These are phyloP conservation scores for Stramonita haemastoma DNA, from an alignment of 2,888 invertebrate genomes.

Conservation along the genomic window DNA sequence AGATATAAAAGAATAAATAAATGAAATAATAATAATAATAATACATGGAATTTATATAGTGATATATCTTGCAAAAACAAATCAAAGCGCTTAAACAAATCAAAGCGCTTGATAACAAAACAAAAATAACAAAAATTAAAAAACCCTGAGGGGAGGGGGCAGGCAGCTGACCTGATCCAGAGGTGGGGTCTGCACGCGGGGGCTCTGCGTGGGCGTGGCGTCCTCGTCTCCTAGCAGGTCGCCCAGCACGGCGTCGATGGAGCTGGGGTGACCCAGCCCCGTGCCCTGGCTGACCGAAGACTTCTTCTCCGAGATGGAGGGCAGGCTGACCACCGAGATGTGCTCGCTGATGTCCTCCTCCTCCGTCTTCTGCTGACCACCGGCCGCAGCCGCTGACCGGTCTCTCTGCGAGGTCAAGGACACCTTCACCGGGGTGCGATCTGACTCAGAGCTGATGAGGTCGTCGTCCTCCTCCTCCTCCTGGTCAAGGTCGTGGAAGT, in stretches of 20 bases:
- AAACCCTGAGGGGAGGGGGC: too few relatives aligned
- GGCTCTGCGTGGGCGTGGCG: slow-evolving; percentile 29
- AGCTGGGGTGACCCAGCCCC: slow-evolving; percentile 39
- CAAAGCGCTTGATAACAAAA: too few relatives aligned
- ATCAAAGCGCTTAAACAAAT: too few relatives aligned
- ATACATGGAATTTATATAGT: too few relatives aligned
- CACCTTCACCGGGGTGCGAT: slow-evolving; percentile 55
- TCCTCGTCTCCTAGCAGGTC: slow-evolving; percentile 40
- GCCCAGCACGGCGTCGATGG: slow-evolving; percentile 34
- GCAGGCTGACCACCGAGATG: slow-evolving; percentile 52
- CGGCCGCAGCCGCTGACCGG: slow-evolving; percentile 14
- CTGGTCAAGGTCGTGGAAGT: slow-evolving; percentile 47
- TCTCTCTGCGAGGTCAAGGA: slow-evolving; percentile 30
- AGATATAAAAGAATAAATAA: too few relatives aligned
- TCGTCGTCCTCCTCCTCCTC: slow-evolving; percentile 49
- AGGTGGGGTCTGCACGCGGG: slow-evolving; percentile 22
- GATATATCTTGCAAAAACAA: too few relatives aligned
- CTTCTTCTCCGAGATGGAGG: slow-evolving; percentile 58
- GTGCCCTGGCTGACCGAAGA: slow-evolving; percentile 48
- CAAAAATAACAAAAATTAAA: too few relatives aligned
- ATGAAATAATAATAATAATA: too few relatives aligned
- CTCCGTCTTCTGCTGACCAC: slow-evolving; percentile 43
- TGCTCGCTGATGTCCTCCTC: slow-evolving; percentile 59
- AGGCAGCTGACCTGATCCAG: slow-evolving; percentile 35
- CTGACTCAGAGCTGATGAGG: slow-evolving; percentile 54